Evolutionary conservation across 1,140 invertebrate species (phyloP), one percentile per base, ranked within the genome.

Genomic region (Campoletis sonorensis): DNA sequence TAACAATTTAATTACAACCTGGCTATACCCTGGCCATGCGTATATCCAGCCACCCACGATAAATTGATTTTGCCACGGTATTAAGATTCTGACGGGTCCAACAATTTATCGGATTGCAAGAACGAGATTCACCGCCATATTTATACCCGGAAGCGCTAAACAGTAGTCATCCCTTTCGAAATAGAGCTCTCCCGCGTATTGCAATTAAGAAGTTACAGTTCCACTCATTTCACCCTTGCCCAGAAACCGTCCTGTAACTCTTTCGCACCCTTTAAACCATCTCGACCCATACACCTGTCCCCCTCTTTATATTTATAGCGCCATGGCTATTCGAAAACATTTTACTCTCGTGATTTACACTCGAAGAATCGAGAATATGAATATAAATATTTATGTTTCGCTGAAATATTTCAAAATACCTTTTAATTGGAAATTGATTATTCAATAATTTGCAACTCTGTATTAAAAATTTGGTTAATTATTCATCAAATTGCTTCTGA

Each of bases 11-110:
- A 92, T 92, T 92, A 92, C 89, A 91, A 88, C 16, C 58, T 78
- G 30, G 30, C 33, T 77, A 61, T 87, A 84, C 86, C 83, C 81
- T 83, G 45, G 79, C 84, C 86, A 91, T 92, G 91, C 90, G 89
- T 91, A 90, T 90, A 91, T 86, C 51, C 90, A 90, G 88, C 91
- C 91, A 92, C 90, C 91, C 90, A 91, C 90, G 89, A 89, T 90
- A 92, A 92, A 92, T 92, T 92, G 88, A 91, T 91, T 92, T 91
- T 88, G 89, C 90, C 88, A 91, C 89, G 91, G 90, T 89, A 91
- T 91, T 91, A 91, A 91, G 86, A 84, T 79, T 84, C 85, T 84
- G 88, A 87, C 87, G 79, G 81, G 67, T 40, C 84, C 79, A 84
- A 87, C 87, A 87, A 92, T 92, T 91, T 91, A 91, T 91, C 82